These are phyloP conservation scores for Anniella stebbinsi DNA, from an alignment of 2,797 vertebrate genomes.

Conservation along the genomic window DNA sequence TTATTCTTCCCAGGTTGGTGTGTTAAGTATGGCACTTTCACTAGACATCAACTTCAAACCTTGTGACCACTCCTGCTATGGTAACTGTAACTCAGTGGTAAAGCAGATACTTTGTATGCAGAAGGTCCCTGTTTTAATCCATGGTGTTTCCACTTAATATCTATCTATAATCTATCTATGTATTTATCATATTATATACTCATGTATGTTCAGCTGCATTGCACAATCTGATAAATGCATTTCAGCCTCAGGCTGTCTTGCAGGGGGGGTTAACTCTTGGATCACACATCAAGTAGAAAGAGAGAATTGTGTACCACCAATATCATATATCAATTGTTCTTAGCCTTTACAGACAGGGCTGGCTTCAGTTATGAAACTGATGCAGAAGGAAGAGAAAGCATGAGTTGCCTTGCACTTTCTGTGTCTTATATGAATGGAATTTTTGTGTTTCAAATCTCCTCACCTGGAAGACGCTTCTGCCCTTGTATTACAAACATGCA, in stretches of 20 bases:
- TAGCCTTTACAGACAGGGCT: background rate
- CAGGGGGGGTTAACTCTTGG: background rate
- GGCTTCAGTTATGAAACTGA: slow-evolving; percentile 1
- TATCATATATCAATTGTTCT: background rate
- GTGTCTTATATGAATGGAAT: background rate
- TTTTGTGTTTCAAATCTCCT: background rate
- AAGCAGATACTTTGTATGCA: background rate
- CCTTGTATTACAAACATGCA: background rate
- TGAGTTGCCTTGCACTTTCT: background rate
- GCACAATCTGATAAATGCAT: background rate
- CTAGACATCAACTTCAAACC: background rate
- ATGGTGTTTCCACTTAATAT: background rate
- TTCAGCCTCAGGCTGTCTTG: background rate
- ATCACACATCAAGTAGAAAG: background rate
- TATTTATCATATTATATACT: no score
- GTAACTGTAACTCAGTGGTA: background rate
- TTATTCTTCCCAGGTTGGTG: background rate
- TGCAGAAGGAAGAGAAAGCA: background rate
- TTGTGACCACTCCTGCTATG: no score
- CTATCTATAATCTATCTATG: no score
- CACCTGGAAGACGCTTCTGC: background rate
- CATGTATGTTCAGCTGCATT: background rate
- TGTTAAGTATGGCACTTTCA: background rate
- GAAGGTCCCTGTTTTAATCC: background rate
- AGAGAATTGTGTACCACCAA: background rate